These are phyloP conservation scores for Baronia brevicornis DNA, from an alignment of 2,888 invertebrate genomes.

Conservation along the genomic window DNA sequence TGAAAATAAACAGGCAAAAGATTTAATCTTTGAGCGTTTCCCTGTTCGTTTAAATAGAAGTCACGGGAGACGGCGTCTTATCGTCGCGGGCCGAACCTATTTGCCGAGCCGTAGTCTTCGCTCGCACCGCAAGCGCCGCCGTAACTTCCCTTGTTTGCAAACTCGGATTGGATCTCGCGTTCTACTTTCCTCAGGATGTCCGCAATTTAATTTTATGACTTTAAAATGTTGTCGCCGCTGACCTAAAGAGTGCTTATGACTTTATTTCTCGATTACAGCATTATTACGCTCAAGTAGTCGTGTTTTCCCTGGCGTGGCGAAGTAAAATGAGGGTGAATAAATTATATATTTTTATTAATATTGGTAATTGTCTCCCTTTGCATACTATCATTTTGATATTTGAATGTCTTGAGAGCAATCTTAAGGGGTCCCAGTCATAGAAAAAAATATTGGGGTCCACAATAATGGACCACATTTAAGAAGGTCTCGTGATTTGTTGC, in stretches of 20 bases:
- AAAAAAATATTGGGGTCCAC: too few species aligned
- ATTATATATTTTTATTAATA: too few species aligned
- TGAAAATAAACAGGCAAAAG: slow-evolving; percentile 63
- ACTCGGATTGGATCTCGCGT: slow-evolving; percentile 72
- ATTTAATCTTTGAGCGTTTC: slow-evolving; percentile 68
- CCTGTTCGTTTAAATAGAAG: slow-evolving; percentile 69
- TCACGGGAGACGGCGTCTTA: slow-evolving; percentile 66
- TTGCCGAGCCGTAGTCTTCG: slow-evolving; percentile 50
- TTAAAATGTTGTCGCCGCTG: slow-evolving; percentile 57
- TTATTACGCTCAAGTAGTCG: too few species aligned
- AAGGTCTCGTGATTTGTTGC: too few species aligned
- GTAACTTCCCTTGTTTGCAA: slow-evolving; percentile 74
- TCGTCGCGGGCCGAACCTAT: slow-evolving; percentile 61
- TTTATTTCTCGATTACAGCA: slow-evolving; percentile 25
- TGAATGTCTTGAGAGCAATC: too few species aligned
- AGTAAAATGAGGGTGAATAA: too few species aligned
- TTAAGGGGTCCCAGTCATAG: too few species aligned
- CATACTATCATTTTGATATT: too few species aligned
- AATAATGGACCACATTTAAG: too few species aligned
- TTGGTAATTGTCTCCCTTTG: too few species aligned
- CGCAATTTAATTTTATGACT: slow-evolving; percentile 71
- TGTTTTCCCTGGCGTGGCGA: too few species aligned
- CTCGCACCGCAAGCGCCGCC: slow-evolving; percentile 40
- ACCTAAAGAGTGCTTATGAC: slow-evolving; percentile 39
- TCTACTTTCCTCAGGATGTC: slow-evolving; percentile 67